Conservation (phyloP, 2,113 vertebrate genomes). For the Pituophis catenifer region DNA sequence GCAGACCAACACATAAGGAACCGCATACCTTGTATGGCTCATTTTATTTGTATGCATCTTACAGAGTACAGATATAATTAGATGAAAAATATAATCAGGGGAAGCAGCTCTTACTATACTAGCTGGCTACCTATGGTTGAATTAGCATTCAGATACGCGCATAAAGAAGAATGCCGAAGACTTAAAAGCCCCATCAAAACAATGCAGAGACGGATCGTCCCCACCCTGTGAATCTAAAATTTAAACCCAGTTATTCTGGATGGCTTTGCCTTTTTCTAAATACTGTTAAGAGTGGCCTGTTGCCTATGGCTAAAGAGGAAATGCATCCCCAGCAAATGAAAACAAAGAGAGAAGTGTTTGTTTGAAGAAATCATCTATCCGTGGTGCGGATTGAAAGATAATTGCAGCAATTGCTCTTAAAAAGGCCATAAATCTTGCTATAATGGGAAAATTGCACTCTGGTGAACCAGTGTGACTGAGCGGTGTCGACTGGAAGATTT, state of each 20-base stretch:
- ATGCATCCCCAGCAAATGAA: not conserved
- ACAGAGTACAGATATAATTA: not conserved
- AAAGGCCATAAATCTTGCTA: not conserved
- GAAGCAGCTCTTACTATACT: rapidly evolving
- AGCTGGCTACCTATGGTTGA: rapidly evolving
- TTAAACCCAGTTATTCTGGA: not conserved
- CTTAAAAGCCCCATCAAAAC: not conserved
- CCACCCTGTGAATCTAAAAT: not conserved
- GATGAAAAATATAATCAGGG: not conserved
- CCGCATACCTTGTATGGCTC: too few species aligned
- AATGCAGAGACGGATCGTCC: not conserved
- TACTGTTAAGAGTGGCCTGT: not conserved
- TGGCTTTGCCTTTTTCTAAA: not conserved
- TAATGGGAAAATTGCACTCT: not conserved
- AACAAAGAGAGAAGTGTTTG: not conserved
- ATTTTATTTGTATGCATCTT: not conserved
- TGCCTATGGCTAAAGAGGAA: not conserved
- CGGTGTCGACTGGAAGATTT: not conserved
- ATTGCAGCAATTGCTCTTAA: not conserved
- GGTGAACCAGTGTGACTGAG: not conserved
- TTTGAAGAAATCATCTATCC: not conserved
- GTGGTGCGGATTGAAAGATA: not conserved
- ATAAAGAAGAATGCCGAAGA: not conserved
- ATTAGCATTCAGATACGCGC: rapidly evolving
- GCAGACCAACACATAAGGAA: not conserved